These are phyloP conservation scores for Dynastes tityus DNA, from an alignment of 2,888 invertebrate genomes.

Conservation along the genomic window DNA sequence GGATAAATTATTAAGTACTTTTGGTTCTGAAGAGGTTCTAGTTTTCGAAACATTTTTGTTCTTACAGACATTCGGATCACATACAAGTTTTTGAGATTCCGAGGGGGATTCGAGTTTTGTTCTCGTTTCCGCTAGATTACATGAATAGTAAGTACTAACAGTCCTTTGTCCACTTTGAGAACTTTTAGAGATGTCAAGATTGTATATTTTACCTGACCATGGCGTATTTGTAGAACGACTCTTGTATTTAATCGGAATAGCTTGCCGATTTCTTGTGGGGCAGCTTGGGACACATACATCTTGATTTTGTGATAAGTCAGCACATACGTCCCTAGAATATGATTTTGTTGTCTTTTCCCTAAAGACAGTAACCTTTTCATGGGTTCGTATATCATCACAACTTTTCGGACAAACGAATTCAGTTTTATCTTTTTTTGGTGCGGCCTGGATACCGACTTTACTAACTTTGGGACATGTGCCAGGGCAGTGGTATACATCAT, in stretches of 20 bases:
- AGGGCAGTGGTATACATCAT: conserved; percentile 21
- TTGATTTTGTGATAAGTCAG: not conserved
- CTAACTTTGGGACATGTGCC: conserved; percentile 12
- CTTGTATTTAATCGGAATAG: conserved; percentile 3
- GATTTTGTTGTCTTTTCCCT: conserved; percentile 28
- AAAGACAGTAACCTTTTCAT: conserved; percentile 6
- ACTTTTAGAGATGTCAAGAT: conserved; percentile 12
- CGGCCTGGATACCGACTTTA: not conserved
- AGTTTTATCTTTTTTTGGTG: not conserved
- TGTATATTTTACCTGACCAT: conserved; percentile 26
- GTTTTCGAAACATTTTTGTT: not conserved
- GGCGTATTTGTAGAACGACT: conserved; percentile 36
- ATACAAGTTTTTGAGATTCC: not conserved
- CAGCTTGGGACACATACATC: not conserved
- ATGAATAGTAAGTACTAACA: conserved; percentile 34
- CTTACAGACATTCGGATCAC: conserved; percentile 14
- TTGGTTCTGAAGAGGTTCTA: conserved; percentile 17
- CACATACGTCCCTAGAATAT: conserved; percentile 1
- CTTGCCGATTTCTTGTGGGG: conserved; percentile 10
- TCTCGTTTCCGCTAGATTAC: not conserved
- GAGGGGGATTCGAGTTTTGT: not conserved
- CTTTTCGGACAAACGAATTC: conserved; percentile 33
- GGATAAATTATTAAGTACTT: not conserved
- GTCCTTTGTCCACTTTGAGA: conserved; percentile 15
- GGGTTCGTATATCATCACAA: not conserved